Evolutionary conservation across 2,113 vertebrate species (phyloP).

Genomic region (Sander vitreus): DNA sequence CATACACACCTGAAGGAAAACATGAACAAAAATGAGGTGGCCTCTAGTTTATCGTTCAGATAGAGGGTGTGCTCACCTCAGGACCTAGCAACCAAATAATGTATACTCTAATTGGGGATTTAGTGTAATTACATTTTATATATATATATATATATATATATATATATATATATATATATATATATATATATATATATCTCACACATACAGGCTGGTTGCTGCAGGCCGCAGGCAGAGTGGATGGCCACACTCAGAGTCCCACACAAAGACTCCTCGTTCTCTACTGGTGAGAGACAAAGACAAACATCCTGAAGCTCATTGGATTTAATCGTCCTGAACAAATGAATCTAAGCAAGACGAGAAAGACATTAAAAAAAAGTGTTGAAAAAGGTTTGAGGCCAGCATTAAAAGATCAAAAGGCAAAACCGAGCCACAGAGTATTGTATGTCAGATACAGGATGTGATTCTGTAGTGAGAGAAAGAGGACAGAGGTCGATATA

Average conservation of each 20-base stretch:
- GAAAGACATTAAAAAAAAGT: not conserved
- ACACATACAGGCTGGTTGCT: slow-evolving; percentile 75
- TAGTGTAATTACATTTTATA: no score
- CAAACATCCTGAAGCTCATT: not conserved
- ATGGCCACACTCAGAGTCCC: slow-evolving; percentile 81
- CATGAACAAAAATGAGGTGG: not conserved
- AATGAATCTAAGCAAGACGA: not conserved
- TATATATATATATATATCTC: no score
- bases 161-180: no score
- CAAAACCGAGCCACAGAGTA: not conserved
- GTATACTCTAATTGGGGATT: not conserved
- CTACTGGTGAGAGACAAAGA: slow-evolving; percentile 52
- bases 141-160: no score
- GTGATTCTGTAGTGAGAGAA: not conserved
- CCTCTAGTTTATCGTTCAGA: not conserved
- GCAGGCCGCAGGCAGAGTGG: slow-evolving; percentile 78
- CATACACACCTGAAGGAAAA: slow-evolving; percentile 72
- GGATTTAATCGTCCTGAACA: not conserved
- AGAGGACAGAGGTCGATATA: not conserved
- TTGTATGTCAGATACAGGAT: slow-evolving; percentile 34
- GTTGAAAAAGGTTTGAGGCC: not conserved
- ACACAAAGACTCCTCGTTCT: slow-evolving; percentile 58
- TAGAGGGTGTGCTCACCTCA: not conserved
- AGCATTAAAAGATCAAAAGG: not conserved
- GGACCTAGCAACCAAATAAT: no score